These are phyloP conservation scores for Sebastes melanostomus DNA, from an alignment of 2,797 vertebrate genomes.

Conservation along the genomic window DNA sequence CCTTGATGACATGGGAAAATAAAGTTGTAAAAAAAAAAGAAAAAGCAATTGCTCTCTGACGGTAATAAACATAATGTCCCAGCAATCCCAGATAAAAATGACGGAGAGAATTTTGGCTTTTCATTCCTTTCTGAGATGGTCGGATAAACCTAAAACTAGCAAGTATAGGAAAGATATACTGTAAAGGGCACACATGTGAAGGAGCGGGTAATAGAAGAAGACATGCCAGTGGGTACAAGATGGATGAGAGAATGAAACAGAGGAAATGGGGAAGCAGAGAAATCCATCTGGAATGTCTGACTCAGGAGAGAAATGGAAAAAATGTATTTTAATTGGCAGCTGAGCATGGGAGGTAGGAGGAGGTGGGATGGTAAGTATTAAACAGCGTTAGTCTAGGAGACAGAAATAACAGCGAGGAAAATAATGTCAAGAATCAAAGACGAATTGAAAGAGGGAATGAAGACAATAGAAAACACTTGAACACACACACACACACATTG, in stretches of 20 bases:
- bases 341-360: slow-evolving; percentile 13
- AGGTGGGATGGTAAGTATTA: slow-evolving; percentile 6
- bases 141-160: slow-evolving; percentile 3
- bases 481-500: slow-evolving; percentile 10
- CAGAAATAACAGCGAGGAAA: slow-evolving; percentile 7
- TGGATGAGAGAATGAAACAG: slow-evolving; percentile 21
- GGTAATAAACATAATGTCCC: slow-evolving; percentile 19
- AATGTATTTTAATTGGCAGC: slow-evolving; percentile 62
- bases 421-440: neutral
- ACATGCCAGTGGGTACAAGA: slow-evolving; percentile 30
- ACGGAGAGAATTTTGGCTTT: neutral
- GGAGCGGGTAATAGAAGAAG: slow-evolving; percentile 15
- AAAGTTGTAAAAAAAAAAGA: slow-evolving; percentile 5
- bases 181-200: neutral
- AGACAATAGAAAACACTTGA: slow-evolving; percentile 8
- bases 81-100: slow-evolving; percentile 10
- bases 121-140: slow-evolving; percentile 13
- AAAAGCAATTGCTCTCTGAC: neutral
- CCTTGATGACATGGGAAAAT: slow-evolving; percentile 36
- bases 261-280: slow-evolving; percentile 51
- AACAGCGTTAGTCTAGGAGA: neutral
- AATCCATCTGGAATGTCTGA: slow-evolving; percentile 60
- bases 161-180: neutral
- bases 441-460: neutral
- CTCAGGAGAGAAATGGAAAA: slow-evolving; percentile 54